Conservation (phyloP, 2,113 vertebrate species). For the Triplophysa rosa region DNA sequence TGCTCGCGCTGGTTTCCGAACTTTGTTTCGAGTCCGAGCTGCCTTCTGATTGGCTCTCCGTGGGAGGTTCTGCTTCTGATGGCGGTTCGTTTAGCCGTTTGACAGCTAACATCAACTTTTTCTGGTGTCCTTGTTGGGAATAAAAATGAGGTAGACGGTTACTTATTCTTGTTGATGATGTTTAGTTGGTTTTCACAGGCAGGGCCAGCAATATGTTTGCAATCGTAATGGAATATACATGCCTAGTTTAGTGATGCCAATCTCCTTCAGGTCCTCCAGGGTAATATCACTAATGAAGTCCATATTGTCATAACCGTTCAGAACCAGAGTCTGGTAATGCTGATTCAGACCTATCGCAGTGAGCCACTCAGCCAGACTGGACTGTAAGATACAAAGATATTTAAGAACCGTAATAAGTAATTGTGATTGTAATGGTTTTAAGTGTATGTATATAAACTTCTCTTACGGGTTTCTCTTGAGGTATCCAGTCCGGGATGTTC, state of each 20-base stretch:
- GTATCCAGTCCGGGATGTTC: constrained; percentile 88
- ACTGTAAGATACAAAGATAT: constrained; percentile 68
- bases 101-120: constrained; percentile 96
- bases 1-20: not conserved
- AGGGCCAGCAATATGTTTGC: not conserved
- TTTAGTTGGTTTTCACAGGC: too few species aligned
- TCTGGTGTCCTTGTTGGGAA: constrained; percentile 85
- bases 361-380: constrained; percentile 91
- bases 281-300: constrained; percentile 98
- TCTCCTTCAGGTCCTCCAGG: constrained; percentile 95
- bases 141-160: not conserved
- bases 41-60: constrained; percentile 33
- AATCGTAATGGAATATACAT: constrained; percentile 25
- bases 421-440: not conserved
- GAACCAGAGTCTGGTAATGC: constrained; percentile 95
- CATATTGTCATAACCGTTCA: constrained; percentile 96
- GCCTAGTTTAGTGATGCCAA: constrained; percentile 93
- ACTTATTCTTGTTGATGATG: not conserved
- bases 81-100: constrained; percentile 87
- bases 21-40: constrained; percentile 47
- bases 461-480: constrained; percentile 92
- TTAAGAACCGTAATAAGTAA: not conserved
- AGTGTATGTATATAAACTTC: constrained; percentile 11
- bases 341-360: constrained; percentile 94
- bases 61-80: constrained; percentile 56